Percentiles rank a stretch among this genome's conserved stretches.
Evolutionary conservation across 2,113 vertebrate species (phyloP).

Genomic region (cattle (Bos taurus)): ARS-UCD2.0 NC_037343.1:45309501-45310000

Average conservation of each 20-base stretch:
- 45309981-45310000: neutral
- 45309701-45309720: neutral
- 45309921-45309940: neutral
- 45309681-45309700: neutral
- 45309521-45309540: neutral
- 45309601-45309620: neutral
- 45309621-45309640: neutral
- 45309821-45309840: neutral
- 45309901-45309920: fast-evolving
- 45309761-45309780: neutral
- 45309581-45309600: neutral
- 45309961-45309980: neutral
- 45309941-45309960: neutral
- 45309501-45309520: neutral
- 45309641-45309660: neutral
- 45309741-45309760: neutral
- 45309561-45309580: neutral
- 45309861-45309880: neutral
- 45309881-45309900: neutral
- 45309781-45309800: neutral
- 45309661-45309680: neutral
- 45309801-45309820: neutral
- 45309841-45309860: neutral
- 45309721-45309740: neutral
- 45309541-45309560: neutral